Evolutionary conservation across 2,797 vertebrate genomes (phyloP).

Genomic region (Schizopygopsis malacanthus): DNA sequence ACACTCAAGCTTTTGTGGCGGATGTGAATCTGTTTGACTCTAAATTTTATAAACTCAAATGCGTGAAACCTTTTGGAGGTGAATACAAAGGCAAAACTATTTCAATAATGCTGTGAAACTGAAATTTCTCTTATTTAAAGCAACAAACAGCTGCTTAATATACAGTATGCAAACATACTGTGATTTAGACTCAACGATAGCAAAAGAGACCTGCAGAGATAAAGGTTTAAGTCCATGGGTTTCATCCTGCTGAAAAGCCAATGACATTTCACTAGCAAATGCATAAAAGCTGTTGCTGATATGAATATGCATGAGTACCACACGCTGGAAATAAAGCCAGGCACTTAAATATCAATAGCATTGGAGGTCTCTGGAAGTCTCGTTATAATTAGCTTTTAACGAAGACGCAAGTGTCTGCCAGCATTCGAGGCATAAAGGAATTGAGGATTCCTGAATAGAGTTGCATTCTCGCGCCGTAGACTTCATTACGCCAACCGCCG

Average conservation of each 20-base stretch:
- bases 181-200: background rate
- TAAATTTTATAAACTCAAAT: background rate
- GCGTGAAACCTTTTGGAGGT: background rate
- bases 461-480: background rate
- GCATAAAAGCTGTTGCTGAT: background rate
- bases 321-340: conserved; percentile 24
- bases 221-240: conserved; percentile 4
- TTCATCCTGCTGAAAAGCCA: background rate
- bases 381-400: conserved; percentile 43
- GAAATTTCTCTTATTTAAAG: background rate
- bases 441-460: conserved; percentile 6
- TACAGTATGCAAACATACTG: background rate
- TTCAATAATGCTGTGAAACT: background rate
- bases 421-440: conserved; percentile 13
- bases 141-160: background rate
- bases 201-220: background rate
- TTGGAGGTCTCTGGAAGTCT: conserved; percentile 6
- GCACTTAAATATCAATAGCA: conserved; percentile 42
- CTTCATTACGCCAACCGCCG: conserved; percentile 21
- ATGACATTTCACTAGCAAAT: conserved; percentile 37
- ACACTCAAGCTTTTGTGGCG: background rate
- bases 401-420: conserved; percentile 9
- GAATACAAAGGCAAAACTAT: background rate
- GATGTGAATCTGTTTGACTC: background rate
- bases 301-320: conserved; percentile 23